phyloP scores from a whole-genome alignment of 2,113 vertebrate genomes.

The Pterophyllum scalare region DNA sequence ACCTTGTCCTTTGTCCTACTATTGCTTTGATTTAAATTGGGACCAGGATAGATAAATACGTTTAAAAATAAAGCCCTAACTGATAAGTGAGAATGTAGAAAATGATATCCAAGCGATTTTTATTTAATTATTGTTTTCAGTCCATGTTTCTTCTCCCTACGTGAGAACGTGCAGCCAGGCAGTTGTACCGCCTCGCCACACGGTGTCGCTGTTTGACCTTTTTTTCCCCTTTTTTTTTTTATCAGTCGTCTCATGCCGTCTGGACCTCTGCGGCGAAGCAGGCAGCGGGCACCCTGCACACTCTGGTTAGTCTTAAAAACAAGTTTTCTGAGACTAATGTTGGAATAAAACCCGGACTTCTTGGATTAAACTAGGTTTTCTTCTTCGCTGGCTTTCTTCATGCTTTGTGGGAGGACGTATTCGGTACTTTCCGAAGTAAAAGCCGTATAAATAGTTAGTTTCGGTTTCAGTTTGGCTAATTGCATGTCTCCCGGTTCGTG shows the following conservation, averaged over 20 bases:
- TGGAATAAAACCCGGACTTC: neutral
- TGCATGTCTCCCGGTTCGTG: rapidly evolving
- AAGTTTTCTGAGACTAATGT: neutral
- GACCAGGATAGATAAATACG: neutral
- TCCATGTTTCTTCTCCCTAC: rapidly evolving
- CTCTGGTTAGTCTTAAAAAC: neutral
- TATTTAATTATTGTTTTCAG: neutral
- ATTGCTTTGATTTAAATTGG: neutral
- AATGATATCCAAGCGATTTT: neutral
- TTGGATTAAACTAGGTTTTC: neutral
- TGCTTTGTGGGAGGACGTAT: neutral
- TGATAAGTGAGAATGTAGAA: neutral
- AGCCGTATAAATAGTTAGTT: conserved; percentile 12
- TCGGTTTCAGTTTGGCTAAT: conserved; percentile 39
- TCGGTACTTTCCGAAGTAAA: conserved; percentile 31
- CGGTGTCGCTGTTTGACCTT: neutral
- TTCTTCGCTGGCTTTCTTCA: rapidly evolving
- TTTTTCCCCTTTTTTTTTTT: too few relatives aligned
- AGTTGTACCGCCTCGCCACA: neutral
- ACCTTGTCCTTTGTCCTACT: too few relatives aligned
- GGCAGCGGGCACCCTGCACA: neutral
- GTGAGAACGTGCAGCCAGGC: rapidly evolving
- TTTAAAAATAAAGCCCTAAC: neutral
- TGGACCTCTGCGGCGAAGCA: too few relatives aligned
- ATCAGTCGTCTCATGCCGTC: neutral